Conservation (phyloP, 2,888 invertebrate species). For the Brachycybe producta region DNA sequence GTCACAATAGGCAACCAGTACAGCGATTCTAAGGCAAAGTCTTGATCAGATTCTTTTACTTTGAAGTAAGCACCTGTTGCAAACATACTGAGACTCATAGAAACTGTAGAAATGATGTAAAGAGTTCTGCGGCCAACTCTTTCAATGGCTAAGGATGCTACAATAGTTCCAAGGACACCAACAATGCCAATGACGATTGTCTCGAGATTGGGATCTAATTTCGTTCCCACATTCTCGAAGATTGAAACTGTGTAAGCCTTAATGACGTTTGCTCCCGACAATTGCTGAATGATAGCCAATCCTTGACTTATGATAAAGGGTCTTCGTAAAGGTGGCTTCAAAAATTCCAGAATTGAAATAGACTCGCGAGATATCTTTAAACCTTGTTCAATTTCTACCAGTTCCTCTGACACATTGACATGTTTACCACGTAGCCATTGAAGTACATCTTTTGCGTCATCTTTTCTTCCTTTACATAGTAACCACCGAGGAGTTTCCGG, state of each 20-base stretch:
- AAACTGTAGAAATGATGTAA: conserved; percentile 17
- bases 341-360: background rate
- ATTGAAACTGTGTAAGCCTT: conserved; percentile 21
- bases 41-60: background rate
- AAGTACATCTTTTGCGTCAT: conserved; percentile 7
- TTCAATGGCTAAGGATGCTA: conserved; percentile 12
- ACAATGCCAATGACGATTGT: conserved; percentile 19
- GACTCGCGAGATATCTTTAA: background rate
- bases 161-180: conserved; percentile 6
- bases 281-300: conserved; percentile 21
- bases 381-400: conserved; percentile 10
- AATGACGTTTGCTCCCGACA: conserved; percentile 20
- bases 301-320: conserved; percentile 18
- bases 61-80: conserved; percentile 10
- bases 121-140: conserved; percentile 18
- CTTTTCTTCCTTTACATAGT: conserved; percentile 5
- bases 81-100: conserved; percentile 15
- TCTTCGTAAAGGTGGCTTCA: conserved; percentile 14
- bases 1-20: conserved; percentile 12
- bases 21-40: background rate
- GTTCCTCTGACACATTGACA: conserved; percentile 1
- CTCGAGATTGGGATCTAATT: conserved; percentile 17
- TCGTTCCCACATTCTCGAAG: conserved; percentile 18
- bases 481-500: conserved; percentile 15
- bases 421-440: conserved; percentile 12